Evolutionary conservation across 1,140 invertebrate genomes (phyloP), one percentile per base, ranked within the genome.

Genomic region (Cotesia typhae): DNA sequence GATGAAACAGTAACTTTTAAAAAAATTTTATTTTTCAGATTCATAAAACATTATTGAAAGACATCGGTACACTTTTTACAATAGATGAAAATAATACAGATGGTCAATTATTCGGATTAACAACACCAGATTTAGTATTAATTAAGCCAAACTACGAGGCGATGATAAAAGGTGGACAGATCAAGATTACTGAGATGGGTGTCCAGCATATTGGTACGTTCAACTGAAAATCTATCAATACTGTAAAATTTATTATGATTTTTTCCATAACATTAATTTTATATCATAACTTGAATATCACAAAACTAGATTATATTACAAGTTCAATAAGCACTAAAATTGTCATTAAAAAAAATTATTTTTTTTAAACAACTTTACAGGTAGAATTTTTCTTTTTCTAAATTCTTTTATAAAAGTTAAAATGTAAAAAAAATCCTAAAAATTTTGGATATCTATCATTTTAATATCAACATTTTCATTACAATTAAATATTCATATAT

Each of bases 121-220:
- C 92, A n/a, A 90, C 90, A 28, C 86, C 89, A 61, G 94, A 96
- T 84, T 84, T 96, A 20, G 91, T 92, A 6, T 88, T 90, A 69
- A 95, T 96, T 66, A 94, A 94, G 83, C 95, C 95, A 1, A 95
- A 95, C 82, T 96, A 96, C 80, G 94, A 95, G 79, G 91, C 92
- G 0, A 94, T 95, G 94, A 93, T 94, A 70, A 94, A 94, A 84
- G 91, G 92, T 63, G 94, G 94, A 0, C 92, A 92, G 64, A 81
- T 95, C 1, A 93, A 94, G 84, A 90, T 95, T 36, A 94, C 93
- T 0, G 94, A 95, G 80, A 93, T 94, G 89, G 93, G 94, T n/a
- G 89, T 94, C 38, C 92, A 93, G 77, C 92, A 94, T 83, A 80
- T 87, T 65, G 91, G 93, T 94, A 87, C 88, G 88, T 79, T 41